Conservation (phyloP, 2,113 vertebrate species). For the Cyprinus carpio region DNA sequence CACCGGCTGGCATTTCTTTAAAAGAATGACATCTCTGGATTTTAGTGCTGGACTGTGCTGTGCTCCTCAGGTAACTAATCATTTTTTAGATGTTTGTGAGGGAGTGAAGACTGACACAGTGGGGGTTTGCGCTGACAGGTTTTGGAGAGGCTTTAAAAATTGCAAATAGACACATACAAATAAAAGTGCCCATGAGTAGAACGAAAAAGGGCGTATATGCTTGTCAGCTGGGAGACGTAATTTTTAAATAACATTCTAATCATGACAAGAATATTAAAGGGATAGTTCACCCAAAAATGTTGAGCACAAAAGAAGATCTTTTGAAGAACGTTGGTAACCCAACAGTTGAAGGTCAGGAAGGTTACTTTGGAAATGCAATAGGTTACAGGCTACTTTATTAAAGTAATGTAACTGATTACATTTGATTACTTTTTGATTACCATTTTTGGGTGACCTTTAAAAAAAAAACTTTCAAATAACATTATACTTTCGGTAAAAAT, state of each 20-base stretch:
- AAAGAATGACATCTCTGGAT: neutral
- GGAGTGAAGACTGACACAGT: neutral
- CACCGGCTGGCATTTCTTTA: neutral
- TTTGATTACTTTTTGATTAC: no score
- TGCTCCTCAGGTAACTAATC: neutral
- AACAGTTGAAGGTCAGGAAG: no score
- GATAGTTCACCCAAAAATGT: no score
- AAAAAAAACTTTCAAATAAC: neutral
- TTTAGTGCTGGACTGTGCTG: neutral
- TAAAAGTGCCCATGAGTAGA: neutral
- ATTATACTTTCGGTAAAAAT: neutral
- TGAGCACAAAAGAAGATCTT: no score
- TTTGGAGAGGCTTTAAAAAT: neutral
- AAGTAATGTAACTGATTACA: no score
- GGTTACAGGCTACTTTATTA: no score
- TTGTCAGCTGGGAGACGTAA: neutral
- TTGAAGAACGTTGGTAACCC: no score
- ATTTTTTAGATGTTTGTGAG: neutral
- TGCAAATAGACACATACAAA: neutral
- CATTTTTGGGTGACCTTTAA: neutral
- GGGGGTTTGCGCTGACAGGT: neutral
- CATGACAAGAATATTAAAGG: no score
- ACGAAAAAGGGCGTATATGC: neutral
- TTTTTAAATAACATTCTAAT: no score
- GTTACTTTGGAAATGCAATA: no score